These are phyloP conservation scores for Acrossocheilus wenchowensis DNA, from an alignment of 2,797 vertebrate species.

Conservation along the genomic window DNA sequence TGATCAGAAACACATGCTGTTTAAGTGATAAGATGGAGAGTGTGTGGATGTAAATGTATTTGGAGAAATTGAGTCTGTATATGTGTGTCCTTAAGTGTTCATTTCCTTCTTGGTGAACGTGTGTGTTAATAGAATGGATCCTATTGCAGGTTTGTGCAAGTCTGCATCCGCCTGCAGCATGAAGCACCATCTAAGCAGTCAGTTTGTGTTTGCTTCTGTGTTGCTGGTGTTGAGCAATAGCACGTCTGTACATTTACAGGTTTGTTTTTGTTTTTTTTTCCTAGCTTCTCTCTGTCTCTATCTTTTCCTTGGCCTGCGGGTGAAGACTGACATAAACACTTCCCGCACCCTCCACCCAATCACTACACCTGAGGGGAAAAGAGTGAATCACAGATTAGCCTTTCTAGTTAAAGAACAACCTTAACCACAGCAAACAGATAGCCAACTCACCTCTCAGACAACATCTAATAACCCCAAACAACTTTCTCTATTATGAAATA, in stretches of 20 bases:
- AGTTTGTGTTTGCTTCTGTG: conserved; percentile 32
- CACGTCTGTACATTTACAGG: conserved; percentile 20
- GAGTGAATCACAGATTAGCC: background rate
- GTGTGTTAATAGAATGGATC: conserved; percentile 28
- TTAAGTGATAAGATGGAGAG: background rate
- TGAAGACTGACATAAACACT: conserved; percentile 24
- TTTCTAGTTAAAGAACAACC: conserved; percentile 37
- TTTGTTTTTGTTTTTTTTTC: background rate
- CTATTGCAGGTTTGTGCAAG: conserved; percentile 56
- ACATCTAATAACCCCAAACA: background rate
- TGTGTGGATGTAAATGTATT: conserved; percentile 13
- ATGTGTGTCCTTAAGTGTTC: conserved; percentile 20
- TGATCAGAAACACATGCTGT: conserved; percentile 10
- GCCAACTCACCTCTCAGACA: background rate
- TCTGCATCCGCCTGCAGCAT: conserved; percentile 27
- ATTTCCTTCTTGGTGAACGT: conserved; percentile 21
- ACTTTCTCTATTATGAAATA: background rate
- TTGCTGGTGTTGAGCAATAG: conserved; percentile 35
- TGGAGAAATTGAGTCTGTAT: conserved; percentile 14
- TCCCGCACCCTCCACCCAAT: conserved; percentile 21
- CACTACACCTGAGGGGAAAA: conserved; percentile 8
- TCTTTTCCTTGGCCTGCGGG: conserved; percentile 35
- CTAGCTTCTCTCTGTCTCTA: conserved; percentile 8
- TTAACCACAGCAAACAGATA: background rate
- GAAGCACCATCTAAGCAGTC: conserved; percentile 10